Evolutionary conservation across 2,113 vertebrate genomes (phyloP).

Genomic region (Ochotona curzoniae): DNA sequence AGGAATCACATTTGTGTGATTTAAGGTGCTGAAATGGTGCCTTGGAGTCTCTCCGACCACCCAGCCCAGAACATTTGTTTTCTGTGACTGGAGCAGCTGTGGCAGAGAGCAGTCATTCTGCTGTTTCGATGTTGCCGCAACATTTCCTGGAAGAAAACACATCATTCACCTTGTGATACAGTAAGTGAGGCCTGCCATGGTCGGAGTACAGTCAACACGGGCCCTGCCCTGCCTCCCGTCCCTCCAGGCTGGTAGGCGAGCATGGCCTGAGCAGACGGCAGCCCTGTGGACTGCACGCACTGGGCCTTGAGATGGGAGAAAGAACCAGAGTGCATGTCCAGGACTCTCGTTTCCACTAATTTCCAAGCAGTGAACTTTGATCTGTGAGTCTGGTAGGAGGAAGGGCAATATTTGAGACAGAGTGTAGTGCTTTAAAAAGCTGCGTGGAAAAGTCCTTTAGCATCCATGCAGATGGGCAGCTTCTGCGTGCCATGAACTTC

Average conservation of each 20-base stretch:
- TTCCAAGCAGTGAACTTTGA: constrained; percentile 89
- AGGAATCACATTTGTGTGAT: constrained; percentile 24
- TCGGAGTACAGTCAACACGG: constrained; percentile 68
- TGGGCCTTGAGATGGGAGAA: constrained; percentile 80
- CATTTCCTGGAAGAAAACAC: constrained; percentile 52
- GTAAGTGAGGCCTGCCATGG: constrained; percentile 61
- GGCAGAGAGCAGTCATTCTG: constrained; percentile 36
- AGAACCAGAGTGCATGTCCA: constrained; percentile 85
- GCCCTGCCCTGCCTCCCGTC: constrained; percentile 54
- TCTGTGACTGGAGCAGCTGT: background rate
- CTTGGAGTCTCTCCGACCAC: background rate
- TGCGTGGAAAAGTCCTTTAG: constrained; percentile 90
- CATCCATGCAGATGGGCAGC: constrained; percentile 85
- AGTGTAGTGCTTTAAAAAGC: constrained; percentile 86
- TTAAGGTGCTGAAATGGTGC: constrained; percentile 54
- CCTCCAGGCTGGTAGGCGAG: constrained; percentile 76
- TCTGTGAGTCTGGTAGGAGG: constrained; percentile 84
- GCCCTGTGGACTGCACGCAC: constrained; percentile 94
- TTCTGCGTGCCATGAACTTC: constrained; percentile 85
- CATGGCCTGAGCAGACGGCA: constrained; percentile 77
- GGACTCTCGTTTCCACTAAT: constrained; percentile 88
- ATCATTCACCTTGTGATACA: constrained; percentile 67
- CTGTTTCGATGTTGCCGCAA: constrained; percentile 61
- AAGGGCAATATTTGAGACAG: constrained; percentile 87
- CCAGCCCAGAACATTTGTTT: constrained; percentile 13